phyloP scores from a whole-genome alignment of 2,113 vertebrate species.

The Nesoenas mayeri region DNA sequence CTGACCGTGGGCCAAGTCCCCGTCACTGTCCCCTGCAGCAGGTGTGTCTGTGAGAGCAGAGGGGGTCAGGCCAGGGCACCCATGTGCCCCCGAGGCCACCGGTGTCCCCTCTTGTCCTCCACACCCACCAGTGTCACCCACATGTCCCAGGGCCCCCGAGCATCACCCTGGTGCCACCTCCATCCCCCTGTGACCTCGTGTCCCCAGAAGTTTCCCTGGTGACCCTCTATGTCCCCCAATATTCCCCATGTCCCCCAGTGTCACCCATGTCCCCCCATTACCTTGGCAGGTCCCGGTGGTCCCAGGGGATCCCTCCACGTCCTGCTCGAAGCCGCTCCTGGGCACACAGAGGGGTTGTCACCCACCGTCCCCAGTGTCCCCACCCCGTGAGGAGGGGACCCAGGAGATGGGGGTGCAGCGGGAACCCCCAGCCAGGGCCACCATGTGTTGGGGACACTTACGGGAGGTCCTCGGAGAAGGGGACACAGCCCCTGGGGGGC shows the following conservation, averaged over 20 bases:
- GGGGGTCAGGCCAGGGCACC: not conserved
- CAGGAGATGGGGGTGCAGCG: not conserved
- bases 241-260: too few species aligned
- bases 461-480: slow-evolving; percentile 36
- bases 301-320: not conserved
- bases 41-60: not conserved
- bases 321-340: slow-evolving; percentile 28
- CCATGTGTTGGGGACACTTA: not conserved
- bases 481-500: not conserved
- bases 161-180: not conserved
- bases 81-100: fast-evolving
- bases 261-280: not conserved
- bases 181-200: fast-evolving
- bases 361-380: not conserved
- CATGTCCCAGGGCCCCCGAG: not conserved
- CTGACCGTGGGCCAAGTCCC: slow-evolving; percentile 17
- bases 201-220: not conserved
- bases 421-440: not conserved
- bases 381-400: fast-evolving
- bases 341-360: not conserved
- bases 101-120: fast-evolving
- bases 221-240: not conserved
- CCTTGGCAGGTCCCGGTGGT: not conserved
- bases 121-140: not conserved
- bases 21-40: fast-evolving